These are phyloP conservation scores for Pachyuromys duprasi DNA, from an alignment of 2,797 vertebrate genomes.

Conservation along the genomic window DNA sequence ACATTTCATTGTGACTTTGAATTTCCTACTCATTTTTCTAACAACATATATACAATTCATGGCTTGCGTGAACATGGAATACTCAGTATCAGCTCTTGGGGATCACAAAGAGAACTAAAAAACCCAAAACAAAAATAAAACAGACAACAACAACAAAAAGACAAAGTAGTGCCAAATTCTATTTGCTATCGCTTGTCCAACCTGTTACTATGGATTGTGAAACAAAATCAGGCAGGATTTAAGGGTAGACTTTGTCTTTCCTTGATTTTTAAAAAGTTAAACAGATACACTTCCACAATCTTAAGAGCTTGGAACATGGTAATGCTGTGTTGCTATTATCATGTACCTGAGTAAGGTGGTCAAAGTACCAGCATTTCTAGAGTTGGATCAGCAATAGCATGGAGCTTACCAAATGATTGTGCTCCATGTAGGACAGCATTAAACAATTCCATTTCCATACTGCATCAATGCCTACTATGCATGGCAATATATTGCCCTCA, in stretches of 20 bases:
- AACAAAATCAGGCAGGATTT: not conserved
- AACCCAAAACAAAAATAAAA: too few species aligned
- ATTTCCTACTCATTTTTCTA: not conserved
- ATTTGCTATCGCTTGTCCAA: not conserved
- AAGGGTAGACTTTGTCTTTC: not conserved
- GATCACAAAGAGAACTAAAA: not conserved
- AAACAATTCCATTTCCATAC: not conserved
- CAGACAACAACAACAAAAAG: too few species aligned
- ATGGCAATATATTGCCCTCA: not conserved
- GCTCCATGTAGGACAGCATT: not conserved
- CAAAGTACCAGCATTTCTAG: not conserved
- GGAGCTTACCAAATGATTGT: not conserved
- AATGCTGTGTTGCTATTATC: accelerated
- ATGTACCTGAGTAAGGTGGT: not conserved
- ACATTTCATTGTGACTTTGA: not conserved
- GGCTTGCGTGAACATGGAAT: not conserved
- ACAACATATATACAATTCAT: not conserved
- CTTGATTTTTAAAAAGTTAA: not conserved
- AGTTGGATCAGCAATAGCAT: not conserved
- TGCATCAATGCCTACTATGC: not conserved
- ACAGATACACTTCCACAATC: not conserved
- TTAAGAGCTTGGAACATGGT: not conserved
- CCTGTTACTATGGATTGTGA: not conserved
- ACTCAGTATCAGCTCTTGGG: not conserved
- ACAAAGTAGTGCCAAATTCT: not conserved